Evolutionary conservation across 1,140 invertebrate genomes (phyloP), one percentile per base, ranked within the genome.

Genomic region (Drosophila pachea): DNA sequence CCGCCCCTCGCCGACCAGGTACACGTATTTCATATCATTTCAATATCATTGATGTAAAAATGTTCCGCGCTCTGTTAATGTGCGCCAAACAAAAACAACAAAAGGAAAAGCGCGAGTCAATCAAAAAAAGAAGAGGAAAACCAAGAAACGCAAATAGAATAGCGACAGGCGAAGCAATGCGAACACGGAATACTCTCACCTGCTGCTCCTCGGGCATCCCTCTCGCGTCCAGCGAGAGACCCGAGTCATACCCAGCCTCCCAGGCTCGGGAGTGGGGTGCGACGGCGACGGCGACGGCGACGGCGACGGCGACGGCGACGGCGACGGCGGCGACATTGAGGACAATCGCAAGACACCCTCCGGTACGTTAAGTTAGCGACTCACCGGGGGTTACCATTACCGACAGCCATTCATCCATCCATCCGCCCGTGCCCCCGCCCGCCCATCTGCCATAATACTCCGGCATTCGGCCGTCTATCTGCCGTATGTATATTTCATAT

Each of bases 321-420:
- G 70, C n/a, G n/a, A n/a, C n/a, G n/a, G n/a, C n/a, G n/a, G n/a
- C 66, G 65, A 76, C 69, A 60, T 69, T 70, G 76, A 84, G 66
- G 69, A 83, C 76, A 83, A 84, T 79, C 81, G 73, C 59, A 86
- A 84, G 79, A 76, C 81, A 84, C 78, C 79, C 75, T 78, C 70
- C 66, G 79, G 68, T 53, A 73, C 47, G 65, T 45, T 47, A 67
- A 73, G 74, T 76, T 63, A 68, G 62, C 63, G 14, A 75, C 67
- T 78, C 76, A 76, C 68, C 60, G 62, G 63, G 74, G 69, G 77
- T 81, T 73, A 81, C 78, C 77, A 73, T 81, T 81, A 79, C 69
- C 73, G 77, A 67, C 70, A 73, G 16, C 49, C 71, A 73, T 36
- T 52, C 68, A 66, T 35, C 52, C 69, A 73, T 11, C 40, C 68